Evolutionary conservation across 2,888 invertebrate genomes (phyloP), one percentile per base, ranked within the genome.

Genomic region (Carpatolechia fugitivella): DNA sequence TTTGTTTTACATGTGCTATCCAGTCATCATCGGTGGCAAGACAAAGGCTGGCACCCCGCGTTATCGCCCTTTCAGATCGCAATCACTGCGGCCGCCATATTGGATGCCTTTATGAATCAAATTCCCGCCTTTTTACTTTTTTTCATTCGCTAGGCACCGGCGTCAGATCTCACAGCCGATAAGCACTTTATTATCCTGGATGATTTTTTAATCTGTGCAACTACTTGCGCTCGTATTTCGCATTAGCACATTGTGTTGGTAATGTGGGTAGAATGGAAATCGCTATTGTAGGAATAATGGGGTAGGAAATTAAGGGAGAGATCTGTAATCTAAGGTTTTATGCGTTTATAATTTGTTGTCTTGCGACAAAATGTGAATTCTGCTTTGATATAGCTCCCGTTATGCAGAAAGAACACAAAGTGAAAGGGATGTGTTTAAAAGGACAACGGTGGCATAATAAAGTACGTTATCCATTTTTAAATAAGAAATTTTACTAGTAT

Each of bases 141-240:
- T 82, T 79, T 75, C 74, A 78, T 79, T 80, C 78, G 75, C 76
- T 79, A 78, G 82, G 78, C 85, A 85, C 74, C 66, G 79, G 81
- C 82, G 76, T 84, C 80, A 84, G 87, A 88, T 88, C 85, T 82
- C 84, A 80, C 82, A 84, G 80, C 75, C 76, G 87, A 88, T 88
- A 87, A 87, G 74, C 76, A 80, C 84, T 85, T 86, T 86, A 88
- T 87, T 86, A 86, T 86, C 82, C 85, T 84, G 84, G 82, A 86
- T 85, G 85, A 85, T 85, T 85, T 87, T 86, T 85, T 87, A 85
- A 86, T 86, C 84, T 85, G 73, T 74, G 78, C 64, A 70, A 69
- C 72, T 74, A 81, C 73, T 74, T 66, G 74, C 66, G 72, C 73
- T 75, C 78, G 64, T 67, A 77, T 80, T 84, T 83, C 76, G 72